Evolutionary conservation across 1,140 invertebrate species (phyloP).

Genomic region (Solenopsis fugax): DNA sequence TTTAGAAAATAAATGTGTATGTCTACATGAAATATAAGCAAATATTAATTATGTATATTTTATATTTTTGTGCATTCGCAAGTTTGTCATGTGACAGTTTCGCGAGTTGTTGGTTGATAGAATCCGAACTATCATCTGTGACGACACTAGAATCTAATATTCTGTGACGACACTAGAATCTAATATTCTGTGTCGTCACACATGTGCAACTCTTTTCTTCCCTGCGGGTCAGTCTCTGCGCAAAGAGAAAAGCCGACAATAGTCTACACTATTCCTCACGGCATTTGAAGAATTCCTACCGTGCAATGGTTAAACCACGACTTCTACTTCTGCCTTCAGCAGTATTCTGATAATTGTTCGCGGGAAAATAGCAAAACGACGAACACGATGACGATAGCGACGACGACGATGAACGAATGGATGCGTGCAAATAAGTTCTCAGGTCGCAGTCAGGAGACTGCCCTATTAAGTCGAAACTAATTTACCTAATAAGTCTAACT

Average conservation of each 20-base stretch:
- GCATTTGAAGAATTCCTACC: slow-evolving; percentile 35
- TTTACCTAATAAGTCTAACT: slow-evolving; percentile 1
- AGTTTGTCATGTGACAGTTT: neutral
- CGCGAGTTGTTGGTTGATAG: neutral
- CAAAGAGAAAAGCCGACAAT: neutral
- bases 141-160: slow-evolving; percentile 19
- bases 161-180: neutral
- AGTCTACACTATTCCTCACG: slow-evolving; percentile 4
- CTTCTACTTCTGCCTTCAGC: slow-evolving; percentile 4
- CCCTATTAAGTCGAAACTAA: slow-evolving; percentile 30
- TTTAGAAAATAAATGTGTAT: too few species aligned
- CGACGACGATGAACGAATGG: neutral
- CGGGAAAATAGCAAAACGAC: slow-evolving; percentile 60
- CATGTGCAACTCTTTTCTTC: neutral
- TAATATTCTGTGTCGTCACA: slow-evolving; percentile 7
- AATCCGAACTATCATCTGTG: neutral
- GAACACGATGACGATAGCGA: neutral
- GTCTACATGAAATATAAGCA: too few species aligned
- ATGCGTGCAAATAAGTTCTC: slow-evolving; percentile 45
- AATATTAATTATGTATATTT: neutral
- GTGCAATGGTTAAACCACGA: neutral
- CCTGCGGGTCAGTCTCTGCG: neutral
- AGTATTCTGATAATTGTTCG: slow-evolving; percentile 53
- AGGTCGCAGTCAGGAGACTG: neutral
- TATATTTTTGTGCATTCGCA: neutral